Conservation (phyloP, 2,888 invertebrate species). For the Rhamphomyia laevipes region DNA sequence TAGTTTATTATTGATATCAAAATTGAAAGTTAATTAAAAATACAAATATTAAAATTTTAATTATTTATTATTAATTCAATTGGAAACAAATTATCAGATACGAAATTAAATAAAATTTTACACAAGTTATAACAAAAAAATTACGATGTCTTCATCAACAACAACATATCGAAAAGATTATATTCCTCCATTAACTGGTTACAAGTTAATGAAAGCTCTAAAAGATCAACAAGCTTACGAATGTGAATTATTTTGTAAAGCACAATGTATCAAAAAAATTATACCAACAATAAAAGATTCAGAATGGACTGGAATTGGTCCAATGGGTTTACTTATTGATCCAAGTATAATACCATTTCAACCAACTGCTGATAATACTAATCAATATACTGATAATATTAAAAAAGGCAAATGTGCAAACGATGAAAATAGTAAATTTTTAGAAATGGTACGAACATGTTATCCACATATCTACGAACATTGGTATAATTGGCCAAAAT, state of each 20-base stretch:
- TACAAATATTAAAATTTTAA: too few relatives aligned
- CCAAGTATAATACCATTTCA: slow-evolving; percentile 4
- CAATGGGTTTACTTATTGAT: slow-evolving; percentile 7
- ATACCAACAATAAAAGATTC: neutral
- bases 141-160: slow-evolving; percentile 10
- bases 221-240: neutral
- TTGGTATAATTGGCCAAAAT: slow-evolving; percentile 40
- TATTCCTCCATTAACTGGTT: slow-evolving; percentile 1
- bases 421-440: slow-evolving; percentile 28
- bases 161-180: slow-evolving; percentile 23
- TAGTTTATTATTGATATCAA: too few relatives aligned
- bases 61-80: too few relatives aligned
- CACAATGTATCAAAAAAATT: too few relatives aligned
- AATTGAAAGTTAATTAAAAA: too few relatives aligned
- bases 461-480: slow-evolving; percentile 46
- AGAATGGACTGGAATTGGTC: slow-evolving; percentile 11
- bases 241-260: too few relatives aligned
- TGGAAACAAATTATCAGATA: too few relatives aligned
- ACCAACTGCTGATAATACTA: slow-evolving; percentile 19
- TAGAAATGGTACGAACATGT: slow-evolving; percentile 32
- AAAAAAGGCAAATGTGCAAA: slow-evolving; percentile 21
- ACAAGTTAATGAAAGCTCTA: neutral
- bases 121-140: too few relatives aligned
- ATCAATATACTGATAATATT: neutral
- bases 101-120: too few relatives aligned